Percentiles rank a stretch among this genome's conserved stretches.
phyloP scores from a whole-genome alignment of 2,888 invertebrate genomes.

The Hemithea aestivaria region DNA sequence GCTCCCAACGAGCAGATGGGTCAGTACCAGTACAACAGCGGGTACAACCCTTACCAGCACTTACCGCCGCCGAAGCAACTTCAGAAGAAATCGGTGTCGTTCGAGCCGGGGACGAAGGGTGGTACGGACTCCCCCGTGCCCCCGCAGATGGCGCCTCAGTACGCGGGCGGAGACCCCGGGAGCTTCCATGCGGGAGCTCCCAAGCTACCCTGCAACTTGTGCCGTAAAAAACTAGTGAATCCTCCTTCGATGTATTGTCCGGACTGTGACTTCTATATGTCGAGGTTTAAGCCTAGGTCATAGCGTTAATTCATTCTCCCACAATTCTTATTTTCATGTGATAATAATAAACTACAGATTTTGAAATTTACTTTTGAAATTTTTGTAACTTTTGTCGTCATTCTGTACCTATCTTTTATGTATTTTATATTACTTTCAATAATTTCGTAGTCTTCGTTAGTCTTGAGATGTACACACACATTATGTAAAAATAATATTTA shows the following conservation, averaged over 20 bases:
- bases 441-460: too few species aligned
- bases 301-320: conserved; percentile 40
- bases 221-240: conserved; percentile 89
- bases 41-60: conserved; percentile 81
- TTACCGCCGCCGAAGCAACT: conserved; percentile 80
- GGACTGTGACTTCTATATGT: conserved; percentile 96
- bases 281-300: conserved; percentile 85
- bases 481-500: conserved; percentile 1
- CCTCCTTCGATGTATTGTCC: conserved; percentile 90
- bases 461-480: conserved; percentile 2
- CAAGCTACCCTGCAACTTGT: conserved; percentile 89
- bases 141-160: conserved; percentile 54
- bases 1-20: conserved; percentile 42
- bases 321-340: too few species aligned
- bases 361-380: too few species aligned
- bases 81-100: conserved; percentile 85
- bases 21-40: conserved; percentile 59
- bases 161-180: conserved; percentile 39
- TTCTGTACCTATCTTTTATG: too few species aligned
- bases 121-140: conserved; percentile 76
- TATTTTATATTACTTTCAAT: background rate
- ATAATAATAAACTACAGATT: too few species aligned
- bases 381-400: too few species aligned
- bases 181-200: conserved; percentile 53
- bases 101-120: conserved; percentile 85